Conservation (phyloP, 2,888 invertebrate species). For the Nomada hirtipes region DNA sequence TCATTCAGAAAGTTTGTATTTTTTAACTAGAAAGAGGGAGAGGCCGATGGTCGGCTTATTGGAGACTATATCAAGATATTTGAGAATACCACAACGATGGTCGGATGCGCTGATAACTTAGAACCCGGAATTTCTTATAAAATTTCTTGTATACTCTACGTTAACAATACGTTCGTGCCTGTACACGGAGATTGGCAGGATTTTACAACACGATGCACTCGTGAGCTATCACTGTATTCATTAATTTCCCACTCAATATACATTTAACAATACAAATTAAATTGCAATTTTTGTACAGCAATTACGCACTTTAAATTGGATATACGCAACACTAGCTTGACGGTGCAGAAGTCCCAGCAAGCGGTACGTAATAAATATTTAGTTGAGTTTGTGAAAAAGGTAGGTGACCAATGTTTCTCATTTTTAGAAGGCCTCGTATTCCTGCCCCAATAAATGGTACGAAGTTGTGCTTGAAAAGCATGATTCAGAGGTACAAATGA, state of each 20-base stretch:
- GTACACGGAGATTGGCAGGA: conserved; percentile 38
- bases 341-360: conserved; percentile 10
- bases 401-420: neutral
- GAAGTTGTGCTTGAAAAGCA: conserved; percentile 27
- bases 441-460: conserved; percentile 71
- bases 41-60: rapidly evolving
- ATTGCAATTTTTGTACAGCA: conserved; percentile 28
- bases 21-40: conserved; percentile 26
- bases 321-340: conserved; percentile 52
- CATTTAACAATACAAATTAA: neutral
- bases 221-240: conserved; percentile 49
- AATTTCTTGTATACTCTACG: conserved; percentile 7
- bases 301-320: conserved; percentile 30
- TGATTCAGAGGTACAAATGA: neutral
- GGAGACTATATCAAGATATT: neutral
- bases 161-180: neutral
- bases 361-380: neutral
- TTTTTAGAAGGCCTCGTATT: conserved; percentile 27
- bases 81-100: conserved; percentile 29
- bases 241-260: neutral
- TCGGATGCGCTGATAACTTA: conserved; percentile 34
- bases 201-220: conserved; percentile 61
- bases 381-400: conserved; percentile 4
- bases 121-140: conserved; percentile 59
- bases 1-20: neutral